Conservation (phyloP, 2,888 invertebrate genomes). For the Drosophila buzzatii region DNA sequence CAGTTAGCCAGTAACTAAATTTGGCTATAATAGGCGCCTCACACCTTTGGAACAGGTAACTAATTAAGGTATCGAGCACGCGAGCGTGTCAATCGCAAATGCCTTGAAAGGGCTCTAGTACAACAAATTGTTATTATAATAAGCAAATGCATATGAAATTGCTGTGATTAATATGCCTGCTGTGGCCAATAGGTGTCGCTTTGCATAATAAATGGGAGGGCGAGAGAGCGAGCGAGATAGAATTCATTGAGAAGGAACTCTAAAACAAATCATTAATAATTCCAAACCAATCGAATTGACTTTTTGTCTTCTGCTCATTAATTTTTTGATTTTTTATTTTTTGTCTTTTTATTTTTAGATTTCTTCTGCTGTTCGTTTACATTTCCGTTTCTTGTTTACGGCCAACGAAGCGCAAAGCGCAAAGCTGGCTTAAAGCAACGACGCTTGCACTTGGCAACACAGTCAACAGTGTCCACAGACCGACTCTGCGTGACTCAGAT, state of each 20-base stretch:
- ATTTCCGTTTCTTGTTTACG: constrained; percentile 55
- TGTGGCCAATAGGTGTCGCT: constrained; percentile 40
- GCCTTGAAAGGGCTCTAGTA: neutral
- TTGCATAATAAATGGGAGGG: constrained; percentile 33
- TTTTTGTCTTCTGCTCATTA: constrained; percentile 15
- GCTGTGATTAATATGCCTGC: constrained; percentile 41
- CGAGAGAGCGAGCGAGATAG: neutral
- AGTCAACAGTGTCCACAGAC: neutral
- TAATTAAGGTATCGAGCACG: constrained; percentile 5
- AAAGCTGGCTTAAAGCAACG: constrained; percentile 44
- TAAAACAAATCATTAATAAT: constrained; percentile 33
- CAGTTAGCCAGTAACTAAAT: neutral
- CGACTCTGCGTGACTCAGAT: constrained; percentile 15
- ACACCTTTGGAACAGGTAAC: neutral
- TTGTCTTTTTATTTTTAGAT: neutral
- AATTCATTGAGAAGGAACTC: constrained; percentile 4
- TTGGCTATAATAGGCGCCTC: neutral
- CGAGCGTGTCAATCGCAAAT: neutral
- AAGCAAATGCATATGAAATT: constrained; percentile 17
- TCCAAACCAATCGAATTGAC: constrained; percentile 25
- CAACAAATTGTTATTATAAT: constrained; percentile 2
- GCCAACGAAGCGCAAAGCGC: constrained; percentile 24
- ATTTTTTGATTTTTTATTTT: neutral
- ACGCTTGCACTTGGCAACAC: constrained; percentile 50
- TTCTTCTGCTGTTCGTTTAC: constrained; percentile 25